Base-by-base conservation (phyloP, 2,888 invertebrate genomes). In the Homarus gammarus region DNA sequence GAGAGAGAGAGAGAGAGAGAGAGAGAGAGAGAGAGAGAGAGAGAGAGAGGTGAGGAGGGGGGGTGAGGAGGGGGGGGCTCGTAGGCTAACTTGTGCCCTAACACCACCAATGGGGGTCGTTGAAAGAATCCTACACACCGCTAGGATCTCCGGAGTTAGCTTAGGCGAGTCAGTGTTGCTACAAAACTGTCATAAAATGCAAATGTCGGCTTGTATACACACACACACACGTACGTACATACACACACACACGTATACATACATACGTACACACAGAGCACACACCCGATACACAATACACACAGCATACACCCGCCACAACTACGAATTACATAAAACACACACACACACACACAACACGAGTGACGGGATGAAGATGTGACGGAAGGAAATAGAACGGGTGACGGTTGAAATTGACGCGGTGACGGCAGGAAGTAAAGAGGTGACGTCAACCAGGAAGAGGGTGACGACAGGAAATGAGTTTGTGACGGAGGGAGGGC, bases 181-280 rank as follows among this genome's bases (percentile, higher is more conserved):
- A 68, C 68, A 33, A 27, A 68, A 68, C 68, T 68, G 33, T 33
- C 68, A 68, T 68, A 68, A 68, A 68, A 68, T 68, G 68, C 68
- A 68, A 68, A 68, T 68, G 68, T 68, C 44, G 44, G 44, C 44
- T 44, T 44, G 44, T 12, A 44, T 12, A 44, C 44, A 44, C 44
- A 44, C 44, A 44, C 44, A 44, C n/a, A 44, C 44, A 44, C 44
- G 12, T 12, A 44, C 44, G 44, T 12, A 44, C 44, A 44, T 12
- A 44, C 44, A 44, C 44, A 44, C 44, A 44, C 44, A 44, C 44
- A 44, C 44, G 12, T 44, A 44, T 12, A 44, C 44, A 44, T 44
- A 44, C 44, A 44, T 44, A 44, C 12, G 12, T 44, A 44, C 44
- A 44, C 44, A 44, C 44, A 44, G 44, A 44, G 44, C 44, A 12